phyloP scores from a whole-genome alignment of 2,797 vertebrate species.

The Leucoraja ocellata region DNA sequence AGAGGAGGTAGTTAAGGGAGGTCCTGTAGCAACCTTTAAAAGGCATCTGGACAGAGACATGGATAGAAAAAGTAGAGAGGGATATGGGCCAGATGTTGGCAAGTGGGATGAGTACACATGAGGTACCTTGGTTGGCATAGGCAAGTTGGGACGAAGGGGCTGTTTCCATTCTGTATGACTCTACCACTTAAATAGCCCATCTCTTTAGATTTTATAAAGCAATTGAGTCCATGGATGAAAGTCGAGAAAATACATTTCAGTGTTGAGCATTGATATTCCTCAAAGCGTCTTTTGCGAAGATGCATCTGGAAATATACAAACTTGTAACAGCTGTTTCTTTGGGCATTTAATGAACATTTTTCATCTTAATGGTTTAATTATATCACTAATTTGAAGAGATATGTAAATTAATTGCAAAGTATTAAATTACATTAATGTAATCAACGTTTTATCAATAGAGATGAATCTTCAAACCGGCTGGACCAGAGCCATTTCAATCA shows the following conservation, averaged over 20 bases:
- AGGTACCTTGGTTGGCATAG: no score
- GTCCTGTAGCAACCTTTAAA: no score
- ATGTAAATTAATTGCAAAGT: not conserved
- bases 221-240: not conserved
- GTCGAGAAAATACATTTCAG: not conserved
- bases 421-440: slow-evolving; percentile 13
- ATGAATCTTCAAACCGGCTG: not conserved
- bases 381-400: slow-evolving; percentile 1
- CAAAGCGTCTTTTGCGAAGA: not conserved
- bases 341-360: not conserved
- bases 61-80: no score
- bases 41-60: no score
- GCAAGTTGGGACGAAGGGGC: no score
- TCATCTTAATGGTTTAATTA: slow-evolving; percentile 21
- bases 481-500: not conserved
- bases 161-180: no score
- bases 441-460: not conserved
- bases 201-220: not conserved
- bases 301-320: not conserved
- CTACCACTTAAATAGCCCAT: no score
- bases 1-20: no score
- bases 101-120: no score
- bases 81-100: no score
- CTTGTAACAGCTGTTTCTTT: not conserved
- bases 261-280: not conserved